These are phyloP conservation scores for Nebria brevicollis DNA, from an alignment of 2,888 invertebrate species.

Conservation along the genomic window DNA sequence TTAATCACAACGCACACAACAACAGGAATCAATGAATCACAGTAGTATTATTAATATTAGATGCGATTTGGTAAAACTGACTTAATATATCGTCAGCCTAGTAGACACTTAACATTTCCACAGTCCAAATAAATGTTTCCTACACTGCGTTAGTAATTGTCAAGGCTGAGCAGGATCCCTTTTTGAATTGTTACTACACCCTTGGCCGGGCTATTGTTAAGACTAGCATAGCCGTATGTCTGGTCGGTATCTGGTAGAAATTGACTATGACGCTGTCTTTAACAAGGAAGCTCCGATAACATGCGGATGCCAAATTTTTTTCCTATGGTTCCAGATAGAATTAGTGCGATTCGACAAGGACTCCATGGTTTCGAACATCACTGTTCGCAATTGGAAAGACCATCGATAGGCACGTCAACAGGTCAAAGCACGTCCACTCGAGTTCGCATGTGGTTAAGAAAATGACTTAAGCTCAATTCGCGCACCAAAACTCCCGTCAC, in stretches of 20 bases:
- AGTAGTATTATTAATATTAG: constrained; percentile 17
- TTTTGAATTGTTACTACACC: constrained; percentile 14
- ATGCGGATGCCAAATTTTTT: constrained; percentile 48
- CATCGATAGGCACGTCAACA: constrained; percentile 45
- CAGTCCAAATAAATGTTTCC: not conserved
- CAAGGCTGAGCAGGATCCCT: not conserved
- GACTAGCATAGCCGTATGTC: constrained; percentile 44
- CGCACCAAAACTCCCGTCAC: constrained; percentile 5
- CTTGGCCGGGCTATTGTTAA: constrained; percentile 20
- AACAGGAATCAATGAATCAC: constrained; percentile 27
- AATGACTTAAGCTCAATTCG: not conserved
- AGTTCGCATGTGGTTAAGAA: constrained; percentile 45
- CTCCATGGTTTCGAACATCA: constrained; percentile 51
- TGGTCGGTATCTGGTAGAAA: constrained; percentile 46
- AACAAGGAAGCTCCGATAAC: constrained; percentile 24
- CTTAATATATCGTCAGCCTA: not conserved
- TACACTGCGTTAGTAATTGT: not conserved
- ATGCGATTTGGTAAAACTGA: not conserved
- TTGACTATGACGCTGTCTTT: constrained; percentile 33
- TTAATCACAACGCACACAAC: constrained; percentile 15
- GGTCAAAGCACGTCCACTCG: constrained; percentile 31
- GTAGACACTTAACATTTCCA: not conserved
- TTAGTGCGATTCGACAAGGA: constrained; percentile 51
- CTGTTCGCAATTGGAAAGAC: constrained; percentile 42
- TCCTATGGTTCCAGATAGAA: constrained; percentile 53